Evolutionary conservation across 2,113 vertebrate species (phyloP).

Genomic region (Balaenoptera acutorostrata): DNA sequence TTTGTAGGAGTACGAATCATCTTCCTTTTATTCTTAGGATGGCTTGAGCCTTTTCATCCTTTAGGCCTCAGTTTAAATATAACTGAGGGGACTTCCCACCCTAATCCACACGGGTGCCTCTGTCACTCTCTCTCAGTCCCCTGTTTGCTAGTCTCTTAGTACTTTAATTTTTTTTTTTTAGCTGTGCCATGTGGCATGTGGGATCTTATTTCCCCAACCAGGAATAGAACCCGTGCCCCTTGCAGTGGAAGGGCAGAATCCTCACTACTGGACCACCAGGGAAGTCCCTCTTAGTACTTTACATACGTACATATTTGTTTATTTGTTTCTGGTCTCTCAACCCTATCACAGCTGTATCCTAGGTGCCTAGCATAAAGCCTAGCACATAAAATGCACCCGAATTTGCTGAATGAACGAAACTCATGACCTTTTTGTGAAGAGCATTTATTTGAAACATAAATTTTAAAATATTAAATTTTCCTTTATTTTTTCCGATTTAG

Average conservation of each 20-base stretch:
- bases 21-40: background rate
- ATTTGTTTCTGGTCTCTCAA: background rate
- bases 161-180: background rate
- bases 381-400: background rate
- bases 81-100: background rate
- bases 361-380: background rate
- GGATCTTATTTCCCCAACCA: too few species aligned
- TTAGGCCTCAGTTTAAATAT: background rate
- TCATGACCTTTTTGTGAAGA: background rate
- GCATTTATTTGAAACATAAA: background rate
- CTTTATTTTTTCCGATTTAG: background rate
- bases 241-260: too few species aligned
- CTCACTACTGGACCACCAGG: too few species aligned
- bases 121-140: background rate
- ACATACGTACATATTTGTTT: background rate
- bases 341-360: background rate
- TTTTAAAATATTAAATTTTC: background rate
- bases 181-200: too few species aligned
- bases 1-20: background rate
- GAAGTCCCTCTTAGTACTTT: background rate
- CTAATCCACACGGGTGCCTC: background rate
- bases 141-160: background rate
- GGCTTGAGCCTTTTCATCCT: background rate
- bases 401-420: background rate
- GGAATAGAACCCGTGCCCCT: too few species aligned